A percentile compares a stretch with the other conserved stretches of the same genome.
These are phyloP conservation scores for Thamnophis elegans DNA, from an alignment of 2,797 vertebrate genomes.

Conservation along the genomic window DNA sequence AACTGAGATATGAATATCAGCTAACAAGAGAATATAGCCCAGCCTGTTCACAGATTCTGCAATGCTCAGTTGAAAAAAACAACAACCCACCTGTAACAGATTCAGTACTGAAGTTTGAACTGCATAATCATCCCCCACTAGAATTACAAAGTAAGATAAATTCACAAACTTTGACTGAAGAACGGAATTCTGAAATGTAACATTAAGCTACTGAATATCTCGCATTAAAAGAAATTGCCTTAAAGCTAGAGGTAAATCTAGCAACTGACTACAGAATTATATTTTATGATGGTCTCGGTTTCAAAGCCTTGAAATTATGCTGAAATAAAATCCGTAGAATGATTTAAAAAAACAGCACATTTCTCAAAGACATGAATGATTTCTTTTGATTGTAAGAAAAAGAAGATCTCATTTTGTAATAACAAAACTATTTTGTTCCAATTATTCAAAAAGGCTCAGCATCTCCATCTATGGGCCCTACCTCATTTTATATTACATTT, in stretches of 20 bases:
- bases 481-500: neutral
- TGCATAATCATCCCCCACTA: neutral
- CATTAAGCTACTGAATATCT: neutral
- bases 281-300: conserved; percentile 3
- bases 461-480: neutral
- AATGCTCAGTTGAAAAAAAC: neutral
- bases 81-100: neutral
- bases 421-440: neutral
- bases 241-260: neutral
- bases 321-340: neutral
- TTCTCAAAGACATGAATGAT: neutral
- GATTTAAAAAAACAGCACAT: neutral
- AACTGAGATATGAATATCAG: conserved; percentile 2
- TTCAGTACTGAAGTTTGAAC: neutral
- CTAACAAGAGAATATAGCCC: neutral
- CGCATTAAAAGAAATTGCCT: neutral
- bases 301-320: neutral
- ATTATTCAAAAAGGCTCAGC: neutral
- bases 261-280: neutral
- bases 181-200: neutral
- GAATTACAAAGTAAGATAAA: neutral
- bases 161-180: neutral
- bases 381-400: neutral
- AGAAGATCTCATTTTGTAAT: neutral
- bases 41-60: neutral